A percentile compares a stretch with the other conserved stretches of the same genome.
phyloP scores from a whole-genome alignment of 2,113 vertebrate genomes.

The Hippocampus comes region DNA sequence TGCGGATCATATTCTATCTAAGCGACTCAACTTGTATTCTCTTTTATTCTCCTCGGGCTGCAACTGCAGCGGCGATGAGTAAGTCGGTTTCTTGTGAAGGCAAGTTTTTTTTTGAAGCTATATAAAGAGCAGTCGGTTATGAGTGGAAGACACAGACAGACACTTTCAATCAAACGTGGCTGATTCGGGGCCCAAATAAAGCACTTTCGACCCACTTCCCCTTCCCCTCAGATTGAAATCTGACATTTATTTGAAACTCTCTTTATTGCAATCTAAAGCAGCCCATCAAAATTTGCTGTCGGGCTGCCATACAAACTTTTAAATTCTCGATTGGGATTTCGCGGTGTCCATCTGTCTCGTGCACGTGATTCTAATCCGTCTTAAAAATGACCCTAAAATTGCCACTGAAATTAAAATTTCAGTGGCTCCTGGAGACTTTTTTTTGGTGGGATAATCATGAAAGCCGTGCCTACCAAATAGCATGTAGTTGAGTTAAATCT shows the following conservation, averaged over 20 bases:
- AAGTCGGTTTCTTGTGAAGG: not conserved
- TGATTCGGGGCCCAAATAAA: not conserved
- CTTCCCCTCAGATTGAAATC: not conserved
- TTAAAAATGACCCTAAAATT: too few species aligned
- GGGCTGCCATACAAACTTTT: too few species aligned
- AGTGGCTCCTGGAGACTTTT: too few species aligned
- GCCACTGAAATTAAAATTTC: too few species aligned
- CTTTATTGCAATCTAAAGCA: not conserved
- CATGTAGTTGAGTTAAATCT: too few species aligned
- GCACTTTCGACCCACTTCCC: not conserved
- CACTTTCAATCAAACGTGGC: not conserved
- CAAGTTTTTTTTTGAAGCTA: slow-evolving; percentile 16
- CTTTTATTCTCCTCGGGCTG: slow-evolving; percentile 37
- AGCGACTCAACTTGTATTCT: slow-evolving; percentile 43
- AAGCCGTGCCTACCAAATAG: too few species aligned
- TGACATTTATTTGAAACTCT: not conserved
- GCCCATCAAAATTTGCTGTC: too few species aligned
- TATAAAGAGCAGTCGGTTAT: slow-evolving; percentile 26
- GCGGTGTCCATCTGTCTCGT: too few species aligned
- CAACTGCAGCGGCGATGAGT: slow-evolving; percentile 18
- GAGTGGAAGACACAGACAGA: not conserved
- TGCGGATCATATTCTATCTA: slow-evolving; percentile 31
- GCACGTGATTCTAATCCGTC: too few species aligned
- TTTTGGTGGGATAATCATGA: too few species aligned
- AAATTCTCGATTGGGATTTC: too few species aligned